A percentile compares a stretch with the other conserved stretches of the same genome.
phyloP scores from a whole-genome alignment of 2,888 invertebrate species.

The Brenthis daphne region DNA sequence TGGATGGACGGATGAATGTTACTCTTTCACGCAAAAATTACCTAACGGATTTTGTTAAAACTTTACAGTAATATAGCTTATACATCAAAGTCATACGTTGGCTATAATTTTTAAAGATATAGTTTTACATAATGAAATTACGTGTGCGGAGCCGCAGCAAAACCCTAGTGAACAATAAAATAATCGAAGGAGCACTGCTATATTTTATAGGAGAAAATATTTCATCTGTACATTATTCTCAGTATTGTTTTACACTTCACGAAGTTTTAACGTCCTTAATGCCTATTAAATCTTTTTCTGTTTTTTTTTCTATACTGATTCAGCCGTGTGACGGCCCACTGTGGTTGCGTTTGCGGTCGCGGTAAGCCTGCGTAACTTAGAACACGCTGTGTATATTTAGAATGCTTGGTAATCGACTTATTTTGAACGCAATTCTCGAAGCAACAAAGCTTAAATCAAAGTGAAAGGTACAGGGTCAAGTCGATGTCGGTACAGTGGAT shows the following conservation, averaged over 20 bases:
- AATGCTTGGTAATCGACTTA: neutral
- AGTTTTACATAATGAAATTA: too few species aligned
- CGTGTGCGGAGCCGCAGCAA: too few species aligned
- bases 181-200: too few species aligned
- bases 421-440: slow-evolving; percentile 9
- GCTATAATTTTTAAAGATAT: too few species aligned
- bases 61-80: too few species aligned
- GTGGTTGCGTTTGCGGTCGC: slow-evolving; percentile 46
- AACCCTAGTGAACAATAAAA: too few species aligned
- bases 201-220: neutral
- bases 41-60: too few species aligned
- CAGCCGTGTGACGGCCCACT: slow-evolving; percentile 42
- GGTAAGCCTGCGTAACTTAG: slow-evolving; percentile 43
- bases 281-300: slow-evolving; percentile 10
- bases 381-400: slow-evolving; percentile 45
- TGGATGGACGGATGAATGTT: too few species aligned
- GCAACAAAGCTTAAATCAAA: neutral
- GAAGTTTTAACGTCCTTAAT: neutral
- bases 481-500: slow-evolving; percentile 20
- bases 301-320: slow-evolving; percentile 32
- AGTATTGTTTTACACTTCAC: slow-evolving; percentile 3
- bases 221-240: neutral
- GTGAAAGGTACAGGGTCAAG: neutral
- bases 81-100: too few species aligned
- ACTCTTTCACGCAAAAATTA: too few species aligned